phyloP scores from a whole-genome alignment of 1,140 invertebrate genomes.

The Drosophila truncata region DNA sequence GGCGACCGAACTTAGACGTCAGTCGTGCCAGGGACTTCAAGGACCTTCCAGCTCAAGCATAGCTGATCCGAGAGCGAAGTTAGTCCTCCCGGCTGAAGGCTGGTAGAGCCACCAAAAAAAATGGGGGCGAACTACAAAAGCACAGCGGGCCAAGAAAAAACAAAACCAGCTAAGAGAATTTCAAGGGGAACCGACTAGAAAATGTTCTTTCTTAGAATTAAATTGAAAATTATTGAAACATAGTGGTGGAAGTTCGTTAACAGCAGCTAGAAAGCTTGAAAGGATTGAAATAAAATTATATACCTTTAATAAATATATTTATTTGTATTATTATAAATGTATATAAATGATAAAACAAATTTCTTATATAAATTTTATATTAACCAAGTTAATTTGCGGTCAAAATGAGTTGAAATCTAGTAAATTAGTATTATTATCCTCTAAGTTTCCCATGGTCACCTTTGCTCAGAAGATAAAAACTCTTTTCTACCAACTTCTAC shows the following conservation, averaged over 20 bases:
- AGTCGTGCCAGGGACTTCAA: conserved; percentile 28
- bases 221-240: not conserved
- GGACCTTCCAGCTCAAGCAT: conserved; percentile 28
- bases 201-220: not conserved
- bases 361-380: not conserved
- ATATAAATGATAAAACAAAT: not conserved
- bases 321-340: no score
- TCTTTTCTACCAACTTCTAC: not conserved
- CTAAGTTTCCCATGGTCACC: no score
- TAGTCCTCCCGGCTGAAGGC: conserved; percentile 4
- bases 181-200: not conserved
- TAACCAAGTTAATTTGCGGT: no score
- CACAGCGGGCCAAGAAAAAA: conserved; percentile 9
- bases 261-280: no score
- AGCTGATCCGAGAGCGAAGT: conserved; percentile 13
- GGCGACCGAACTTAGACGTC: conserved; percentile 49
- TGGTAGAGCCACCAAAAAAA: conserved; percentile 13
- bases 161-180: not conserved
- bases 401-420: no score
- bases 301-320: not conserved
- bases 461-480: not conserved
- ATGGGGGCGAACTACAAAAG: conserved; percentile 17
- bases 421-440: not conserved
- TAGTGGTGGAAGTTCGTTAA: not conserved
- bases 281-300: not conserved